Base-by-base conservation (phyloP, 64 coral and sea anemone genomes). In the Catalaphyllia jardinei region DNA sequence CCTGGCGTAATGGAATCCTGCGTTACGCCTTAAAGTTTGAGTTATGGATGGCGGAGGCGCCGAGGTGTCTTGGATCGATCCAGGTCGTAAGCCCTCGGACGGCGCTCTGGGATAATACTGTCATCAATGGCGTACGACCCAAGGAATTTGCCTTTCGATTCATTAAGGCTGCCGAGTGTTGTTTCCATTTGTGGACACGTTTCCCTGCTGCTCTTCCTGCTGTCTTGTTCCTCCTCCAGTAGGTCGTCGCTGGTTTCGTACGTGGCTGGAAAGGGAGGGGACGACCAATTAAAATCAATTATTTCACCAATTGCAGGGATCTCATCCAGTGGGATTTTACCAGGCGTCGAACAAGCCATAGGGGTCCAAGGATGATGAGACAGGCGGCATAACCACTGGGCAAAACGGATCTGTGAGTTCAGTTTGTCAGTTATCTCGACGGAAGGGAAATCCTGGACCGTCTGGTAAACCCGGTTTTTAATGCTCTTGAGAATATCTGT, bases 401-500 rank as follows among this genome's bases (percentile, higher is more conserved):
- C 31, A 75, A 20, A 42, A 17, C 4, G 28, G 13, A 75, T 75
- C 31, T 20, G 15, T 75, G 73, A 20, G 15, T 31, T 13, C 54
- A 12, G 54, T 31, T 29, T 31, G 2, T 31, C 15, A 75, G 73
- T 3, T 39, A 75, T 38, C 15, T 75, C 31, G 14, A 18, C 33
- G 9, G 73, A 33, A 18, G 31, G 17, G 1, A 39, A 18, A 75
- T 31, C 35, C 31, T 4, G 13, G 18, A 33, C 6, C 73, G 33
- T 15, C 2, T 42, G 14, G 33, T 38, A 20, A 75, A 75, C 9
- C 73, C 33, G 73, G 0, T 29, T 38, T 42, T 75, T 75, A 0
- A 75, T 75, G 73, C 73, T 75, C 10, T 75, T 75, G 73, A 75
- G 16, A 29, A 75, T 28, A 31, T 73, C 10, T 10, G 71, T 73